phyloP scores from a whole-genome alignment of 2,797 vertebrate genomes.

The Arrhamphus sclerolepis region DNA sequence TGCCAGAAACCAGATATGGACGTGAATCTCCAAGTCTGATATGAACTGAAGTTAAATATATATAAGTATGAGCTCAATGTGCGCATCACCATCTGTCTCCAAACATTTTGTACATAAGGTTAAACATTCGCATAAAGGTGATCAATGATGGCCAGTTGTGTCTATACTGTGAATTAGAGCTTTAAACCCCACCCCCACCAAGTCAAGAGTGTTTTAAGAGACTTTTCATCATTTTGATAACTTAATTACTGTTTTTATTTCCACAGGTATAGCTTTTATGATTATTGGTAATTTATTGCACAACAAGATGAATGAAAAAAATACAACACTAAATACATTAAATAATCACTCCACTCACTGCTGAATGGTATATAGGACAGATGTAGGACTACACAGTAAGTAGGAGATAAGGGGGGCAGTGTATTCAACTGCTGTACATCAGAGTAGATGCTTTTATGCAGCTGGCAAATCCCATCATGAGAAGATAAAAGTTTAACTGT shows the following conservation, averaged over 20 bases:
- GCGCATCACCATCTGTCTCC: too few relatives aligned
- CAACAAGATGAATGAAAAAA: background rate
- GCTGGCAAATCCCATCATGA: constrained; percentile 17
- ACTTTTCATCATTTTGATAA: background rate
- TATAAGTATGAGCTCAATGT: too few relatives aligned
- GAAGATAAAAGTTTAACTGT: constrained; percentile 4
- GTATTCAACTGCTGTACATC: constrained; percentile 24
- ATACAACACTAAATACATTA: too few relatives aligned
- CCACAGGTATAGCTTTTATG: background rate
- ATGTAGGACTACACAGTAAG: constrained; percentile 20
- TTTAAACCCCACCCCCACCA: too few relatives aligned
- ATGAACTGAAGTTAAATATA: too few relatives aligned
- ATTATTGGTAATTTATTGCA: background rate
- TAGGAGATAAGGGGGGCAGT: constrained; percentile 44
- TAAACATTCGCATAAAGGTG: too few relatives aligned
- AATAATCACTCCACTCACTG: too few relatives aligned
- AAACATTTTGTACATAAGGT: too few relatives aligned
- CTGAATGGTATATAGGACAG: constrained; percentile 8
- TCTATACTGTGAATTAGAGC: background rate
- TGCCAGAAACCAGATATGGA: too few relatives aligned
- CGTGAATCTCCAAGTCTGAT: too few relatives aligned
- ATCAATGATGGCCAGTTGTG: background rate
- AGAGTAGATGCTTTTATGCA: constrained; percentile 12
- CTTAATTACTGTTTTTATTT: background rate
- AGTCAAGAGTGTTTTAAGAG: too few relatives aligned